Percentiles rank a stretch among this genome's conserved stretches.
phyloP scores from a whole-genome alignment of 2,113 vertebrate species.

The Hoplias malabaricus region DNA sequence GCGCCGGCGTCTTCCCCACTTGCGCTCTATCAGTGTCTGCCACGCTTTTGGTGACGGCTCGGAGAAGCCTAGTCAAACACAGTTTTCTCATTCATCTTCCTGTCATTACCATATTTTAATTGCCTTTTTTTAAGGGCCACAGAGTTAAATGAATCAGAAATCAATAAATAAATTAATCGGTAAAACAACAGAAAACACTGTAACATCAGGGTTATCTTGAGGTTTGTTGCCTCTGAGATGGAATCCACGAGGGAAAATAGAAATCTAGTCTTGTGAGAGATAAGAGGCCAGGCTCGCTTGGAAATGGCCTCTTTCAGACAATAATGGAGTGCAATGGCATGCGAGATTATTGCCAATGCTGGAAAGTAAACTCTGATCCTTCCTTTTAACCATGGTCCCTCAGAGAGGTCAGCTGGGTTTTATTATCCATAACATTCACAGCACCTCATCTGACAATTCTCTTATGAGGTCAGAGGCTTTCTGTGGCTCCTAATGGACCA shows the following conservation, averaged over 20 bases:
- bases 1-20: constrained; percentile 12
- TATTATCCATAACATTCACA: constrained; percentile 44
- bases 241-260: background rate
- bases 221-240: constrained; percentile 33
- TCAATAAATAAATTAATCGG: background rate
- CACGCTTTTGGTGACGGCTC: constrained; percentile 34
- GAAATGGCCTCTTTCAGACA: constrained; percentile 25
- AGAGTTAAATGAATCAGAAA: constrained; percentile 45
- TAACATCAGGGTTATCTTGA: constrained; percentile 15
- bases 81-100: constrained; percentile 53
- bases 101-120: constrained; percentile 58
- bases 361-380: constrained; percentile 4
- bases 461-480: constrained; percentile 28
- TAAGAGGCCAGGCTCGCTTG: background rate
- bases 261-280: background rate
- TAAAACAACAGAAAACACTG: background rate
- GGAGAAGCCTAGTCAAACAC: constrained; percentile 45
- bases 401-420: constrained; percentile 39
- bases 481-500: constrained; percentile 33
- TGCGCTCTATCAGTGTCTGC: constrained; percentile 28
- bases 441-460: constrained; percentile 44
- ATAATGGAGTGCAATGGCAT: constrained; percentile 27
- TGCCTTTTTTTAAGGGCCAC: constrained; percentile 39
- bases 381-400: constrained; percentile 13
- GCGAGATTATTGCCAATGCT: constrained; percentile 6